A percentile compares a stretch with the other conserved stretches of the same genome.
Conservation (phyloP, 2,888 invertebrate genomes). For the Prosopocoilus inquinatus region DNA sequence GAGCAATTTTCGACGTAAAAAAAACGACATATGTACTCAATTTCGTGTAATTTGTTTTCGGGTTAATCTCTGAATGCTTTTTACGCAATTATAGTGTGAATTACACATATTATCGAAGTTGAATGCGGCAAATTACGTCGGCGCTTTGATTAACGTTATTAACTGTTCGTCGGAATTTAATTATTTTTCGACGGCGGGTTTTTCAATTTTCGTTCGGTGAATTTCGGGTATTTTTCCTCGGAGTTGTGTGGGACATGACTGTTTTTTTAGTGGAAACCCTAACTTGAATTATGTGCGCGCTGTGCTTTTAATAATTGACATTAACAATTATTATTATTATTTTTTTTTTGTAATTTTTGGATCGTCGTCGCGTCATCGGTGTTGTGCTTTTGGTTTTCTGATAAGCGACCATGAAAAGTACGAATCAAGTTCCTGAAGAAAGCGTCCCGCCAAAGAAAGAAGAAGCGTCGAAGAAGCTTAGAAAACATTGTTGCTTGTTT, state of each 20-base stretch:
- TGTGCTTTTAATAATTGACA: no score
- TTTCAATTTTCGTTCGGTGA: not conserved
- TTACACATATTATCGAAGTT: slow-evolving; percentile 51
- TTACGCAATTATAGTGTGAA: slow-evolving; percentile 52
- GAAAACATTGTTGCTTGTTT: not conserved
- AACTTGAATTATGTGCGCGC: no score
- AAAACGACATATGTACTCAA: slow-evolving; percentile 51
- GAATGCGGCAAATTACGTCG: slow-evolving; percentile 39
- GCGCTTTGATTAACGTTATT: slow-evolving; percentile 31
- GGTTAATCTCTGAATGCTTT: slow-evolving; percentile 50
- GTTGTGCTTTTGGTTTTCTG: not conserved
- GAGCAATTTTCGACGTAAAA: slow-evolving; percentile 50
- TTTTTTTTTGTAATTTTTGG: no score
- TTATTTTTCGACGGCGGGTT: slow-evolving; percentile 16
- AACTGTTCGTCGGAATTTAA: slow-evolving; percentile 27
- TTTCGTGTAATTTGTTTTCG: slow-evolving; percentile 53
- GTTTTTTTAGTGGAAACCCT: no score
- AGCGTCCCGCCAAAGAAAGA: no score
- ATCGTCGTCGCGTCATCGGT: not conserved
- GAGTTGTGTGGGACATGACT: no score
- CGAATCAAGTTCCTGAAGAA: no score
- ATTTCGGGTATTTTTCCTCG: no score
- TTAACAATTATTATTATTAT: no score
- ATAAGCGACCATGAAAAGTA: no score
- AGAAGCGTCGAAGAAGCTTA: no score